These are phyloP conservation scores for Sipha maydis DNA, from an alignment of 2,888 invertebrate species.

Conservation along the genomic window DNA sequence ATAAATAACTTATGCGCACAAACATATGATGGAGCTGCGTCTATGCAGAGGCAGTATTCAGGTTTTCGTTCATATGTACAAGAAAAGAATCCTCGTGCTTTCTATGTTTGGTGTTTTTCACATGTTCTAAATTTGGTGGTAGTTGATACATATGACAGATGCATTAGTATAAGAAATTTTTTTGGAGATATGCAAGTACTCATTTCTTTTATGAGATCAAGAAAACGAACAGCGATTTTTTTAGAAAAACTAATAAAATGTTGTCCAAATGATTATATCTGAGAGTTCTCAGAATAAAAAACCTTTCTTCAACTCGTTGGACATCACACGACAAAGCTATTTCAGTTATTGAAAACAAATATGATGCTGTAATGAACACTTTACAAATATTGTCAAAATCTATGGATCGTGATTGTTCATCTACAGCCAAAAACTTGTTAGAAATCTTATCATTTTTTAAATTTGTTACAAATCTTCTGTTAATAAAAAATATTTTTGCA, in stretches of 20 bases:
- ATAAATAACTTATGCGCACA: too few species aligned
- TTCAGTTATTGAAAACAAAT: constrained; percentile 16
- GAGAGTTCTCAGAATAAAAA: constrained; percentile 13
- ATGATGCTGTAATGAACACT: constrained; percentile 17
- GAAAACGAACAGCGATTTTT: too few species aligned
- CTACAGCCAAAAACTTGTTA: neutral
- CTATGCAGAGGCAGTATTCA: too few species aligned
- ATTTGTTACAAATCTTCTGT: too few species aligned
- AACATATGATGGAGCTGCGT: too few species aligned
- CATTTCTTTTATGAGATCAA: too few species aligned
- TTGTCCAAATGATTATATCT: too few species aligned
- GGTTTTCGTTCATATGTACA: too few species aligned
- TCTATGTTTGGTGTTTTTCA: neutral
- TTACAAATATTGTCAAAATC: constrained; percentile 18
- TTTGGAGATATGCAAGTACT: too few species aligned
- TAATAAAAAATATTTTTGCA: too few species aligned
- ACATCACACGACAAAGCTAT: neutral
- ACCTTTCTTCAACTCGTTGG: constrained; percentile 7
- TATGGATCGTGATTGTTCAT: constrained; percentile 18
- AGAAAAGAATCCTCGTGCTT: neutral
- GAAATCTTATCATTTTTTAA: too few species aligned
- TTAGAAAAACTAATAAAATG: too few species aligned
- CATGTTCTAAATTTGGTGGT: neutral
- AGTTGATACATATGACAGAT: constrained; percentile 3
- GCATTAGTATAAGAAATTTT: constrained; percentile 14